phyloP scores from a whole-genome alignment of 2,888 invertebrate genomes.

The Diaprepes abbreviatus region DNA sequence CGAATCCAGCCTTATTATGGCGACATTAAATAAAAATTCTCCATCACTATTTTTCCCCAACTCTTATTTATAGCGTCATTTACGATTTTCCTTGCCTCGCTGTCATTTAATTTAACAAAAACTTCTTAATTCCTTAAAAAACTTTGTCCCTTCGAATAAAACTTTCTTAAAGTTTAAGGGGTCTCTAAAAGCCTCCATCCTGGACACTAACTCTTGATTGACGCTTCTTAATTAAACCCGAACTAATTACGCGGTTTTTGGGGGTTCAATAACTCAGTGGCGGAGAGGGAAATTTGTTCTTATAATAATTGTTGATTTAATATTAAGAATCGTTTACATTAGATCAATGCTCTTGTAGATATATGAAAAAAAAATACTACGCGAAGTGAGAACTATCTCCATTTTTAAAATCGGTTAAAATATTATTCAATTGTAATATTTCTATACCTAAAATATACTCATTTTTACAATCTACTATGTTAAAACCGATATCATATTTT shows the following conservation, averaged over 20 bases:
- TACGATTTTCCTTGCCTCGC: not conserved
- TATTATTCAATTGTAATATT: no score
- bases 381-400: no score
- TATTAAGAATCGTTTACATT: not conserved
- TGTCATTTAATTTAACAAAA: not conserved
- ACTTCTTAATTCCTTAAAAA: constrained; percentile 4
- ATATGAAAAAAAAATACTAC: no score
- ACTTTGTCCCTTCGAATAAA: constrained; percentile 22
- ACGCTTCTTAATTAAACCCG: constrained; percentile 22
- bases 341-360: no score
- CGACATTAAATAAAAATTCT: no score
- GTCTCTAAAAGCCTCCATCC: constrained; percentile 1
- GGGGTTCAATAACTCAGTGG: constrained; percentile 14
- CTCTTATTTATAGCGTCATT: constrained; percentile 1
- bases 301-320: not conserved
- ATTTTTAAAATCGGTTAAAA: no score
- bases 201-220: constrained; percentile 27
- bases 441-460: no score
- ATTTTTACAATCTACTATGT: no score
- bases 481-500: no score
- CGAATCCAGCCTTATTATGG: no score
- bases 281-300: not conserved
- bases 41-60: no score
- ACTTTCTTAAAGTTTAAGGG: constrained; percentile 4
- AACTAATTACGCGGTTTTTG: constrained; percentile 27